These are phyloP conservation scores for Scaptodrosophila latifasciaeformis DNA, from an alignment of 2,888 invertebrate species.

Conservation along the genomic window DNA sequence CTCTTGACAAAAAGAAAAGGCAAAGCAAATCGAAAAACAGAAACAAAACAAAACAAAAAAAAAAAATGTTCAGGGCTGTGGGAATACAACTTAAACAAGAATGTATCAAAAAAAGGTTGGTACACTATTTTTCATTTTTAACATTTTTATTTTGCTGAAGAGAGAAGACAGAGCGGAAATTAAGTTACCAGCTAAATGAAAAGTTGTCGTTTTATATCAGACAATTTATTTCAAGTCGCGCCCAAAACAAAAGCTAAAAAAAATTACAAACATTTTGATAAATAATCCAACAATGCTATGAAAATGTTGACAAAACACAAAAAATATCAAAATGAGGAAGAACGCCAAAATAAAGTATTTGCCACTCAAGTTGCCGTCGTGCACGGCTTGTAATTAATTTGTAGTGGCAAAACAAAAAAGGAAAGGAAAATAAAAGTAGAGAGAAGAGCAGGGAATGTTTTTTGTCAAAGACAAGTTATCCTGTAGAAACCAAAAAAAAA, in stretches of 20 bases:
- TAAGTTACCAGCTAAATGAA: conserved; percentile 65
- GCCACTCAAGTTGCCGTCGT: conserved; percentile 50
- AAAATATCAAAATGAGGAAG: too few species aligned
- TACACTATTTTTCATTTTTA: conserved; percentile 56
- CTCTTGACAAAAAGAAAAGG: conserved; percentile 20
- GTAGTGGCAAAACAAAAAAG: conserved; percentile 46
- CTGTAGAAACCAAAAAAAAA: too few species aligned
- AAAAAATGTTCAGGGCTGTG: conserved; percentile 3
- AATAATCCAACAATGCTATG: conserved; percentile 28
- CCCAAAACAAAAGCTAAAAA: conserved; percentile 11
- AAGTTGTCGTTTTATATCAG: conserved; percentile 65
- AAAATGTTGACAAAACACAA: conserved; percentile 44
- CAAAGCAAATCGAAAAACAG: conserved; percentile 12
- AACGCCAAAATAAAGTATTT: conserved; percentile 38
- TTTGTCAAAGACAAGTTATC: conserved; percentile 21
- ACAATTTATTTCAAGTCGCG: conserved; percentile 60
- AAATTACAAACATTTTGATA: conserved; percentile 42
- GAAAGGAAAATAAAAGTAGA: conserved; percentile 20
- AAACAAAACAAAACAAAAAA: conserved; percentile 15
- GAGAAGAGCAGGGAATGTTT: conserved; percentile 58
- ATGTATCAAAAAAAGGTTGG: neutral
- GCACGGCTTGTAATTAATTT: conserved; percentile 59
- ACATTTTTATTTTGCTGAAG: conserved; percentile 8
- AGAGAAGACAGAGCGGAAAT: conserved; percentile 42
- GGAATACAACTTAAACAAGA: too few species aligned